Conservation (phyloP, 2,888 invertebrate genomes). For the Disparrhopalites patrizii region DNA sequence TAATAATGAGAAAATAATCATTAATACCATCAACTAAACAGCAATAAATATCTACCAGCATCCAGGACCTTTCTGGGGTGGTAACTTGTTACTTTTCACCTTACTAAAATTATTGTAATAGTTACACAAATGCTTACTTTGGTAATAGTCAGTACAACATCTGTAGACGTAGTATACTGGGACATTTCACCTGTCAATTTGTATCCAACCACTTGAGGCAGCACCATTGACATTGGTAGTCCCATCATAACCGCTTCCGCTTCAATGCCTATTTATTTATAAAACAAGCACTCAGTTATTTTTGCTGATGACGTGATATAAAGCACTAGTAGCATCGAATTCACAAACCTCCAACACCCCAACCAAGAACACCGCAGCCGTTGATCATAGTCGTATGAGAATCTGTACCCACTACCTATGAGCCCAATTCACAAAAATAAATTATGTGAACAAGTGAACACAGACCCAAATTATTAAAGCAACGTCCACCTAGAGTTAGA, state of each 20-base stretch:
- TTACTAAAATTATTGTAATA: not conserved
- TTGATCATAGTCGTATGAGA: constrained; percentile 99
- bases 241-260: constrained; percentile 99
- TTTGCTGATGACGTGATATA: not conserved
- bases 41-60: not conserved
- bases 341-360: constrained; percentile 79
- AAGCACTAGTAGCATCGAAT: not conserved
- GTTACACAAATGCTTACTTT: constrained; percentile 62
- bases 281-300: not conserved
- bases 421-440: no score
- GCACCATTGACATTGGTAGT: constrained; percentile 92
- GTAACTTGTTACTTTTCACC: not conserved
- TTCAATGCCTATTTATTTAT: constrained; percentile 69
- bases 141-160: constrained; percentile 93
- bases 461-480: no score
- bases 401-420: constrained; percentile 99
- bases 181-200: constrained; percentile 74
- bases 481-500: no score
- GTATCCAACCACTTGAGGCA: constrained; percentile 95
- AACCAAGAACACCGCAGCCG: constrained; percentile 91
- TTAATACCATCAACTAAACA: no score
- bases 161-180: constrained; percentile 87
- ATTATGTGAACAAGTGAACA: no score
- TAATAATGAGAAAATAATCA: constrained; percentile 48
- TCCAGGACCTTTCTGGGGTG: no score